Conservation (phyloP, 2,888 invertebrate species). For the Rambutsinella grinnellia region DNA sequence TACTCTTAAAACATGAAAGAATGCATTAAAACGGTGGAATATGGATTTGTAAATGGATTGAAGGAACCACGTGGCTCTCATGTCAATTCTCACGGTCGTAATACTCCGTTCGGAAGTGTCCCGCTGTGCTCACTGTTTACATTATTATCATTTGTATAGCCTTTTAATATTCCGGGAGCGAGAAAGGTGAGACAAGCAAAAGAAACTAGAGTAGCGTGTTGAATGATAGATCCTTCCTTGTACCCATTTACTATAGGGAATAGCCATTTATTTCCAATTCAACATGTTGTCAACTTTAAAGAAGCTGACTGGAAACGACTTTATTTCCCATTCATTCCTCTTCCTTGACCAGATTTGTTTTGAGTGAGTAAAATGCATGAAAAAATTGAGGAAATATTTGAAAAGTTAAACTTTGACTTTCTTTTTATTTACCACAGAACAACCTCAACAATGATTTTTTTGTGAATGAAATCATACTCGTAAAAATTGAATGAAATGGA, state of each 20-base stretch:
- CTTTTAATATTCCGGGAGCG: constrained; percentile 14
- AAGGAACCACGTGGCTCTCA: constrained; percentile 63
- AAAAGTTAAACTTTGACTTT: background rate
- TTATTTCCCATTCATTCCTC: constrained; percentile 51
- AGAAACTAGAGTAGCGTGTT: constrained; percentile 38
- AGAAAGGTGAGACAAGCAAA: constrained; percentile 24
- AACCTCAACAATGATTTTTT: background rate
- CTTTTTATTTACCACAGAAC: constrained; percentile 10
- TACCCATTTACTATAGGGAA: background rate
- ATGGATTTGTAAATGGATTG: constrained; percentile 35
- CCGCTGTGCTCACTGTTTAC: constrained; percentile 61
- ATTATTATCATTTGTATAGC: constrained; percentile 40
- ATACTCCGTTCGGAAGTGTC: constrained; percentile 63
- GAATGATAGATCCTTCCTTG: constrained; percentile 28
- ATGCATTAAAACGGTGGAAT: background rate
- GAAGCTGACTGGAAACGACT: constrained; percentile 44
- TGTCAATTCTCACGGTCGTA: constrained; percentile 66
- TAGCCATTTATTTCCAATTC: background rate
- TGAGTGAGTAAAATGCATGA: background rate
- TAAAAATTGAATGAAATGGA: constrained; percentile 1
- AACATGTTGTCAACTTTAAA: background rate
- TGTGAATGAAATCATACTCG: background rate
- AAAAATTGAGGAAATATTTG: background rate
- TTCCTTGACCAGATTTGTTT: constrained; percentile 16
- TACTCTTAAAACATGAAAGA: background rate